Evolutionary conservation across 2,797 vertebrate genomes (phyloP), one percentile per base, ranked within the genome.

Genomic region (Sorex maritimensis): DNA sequence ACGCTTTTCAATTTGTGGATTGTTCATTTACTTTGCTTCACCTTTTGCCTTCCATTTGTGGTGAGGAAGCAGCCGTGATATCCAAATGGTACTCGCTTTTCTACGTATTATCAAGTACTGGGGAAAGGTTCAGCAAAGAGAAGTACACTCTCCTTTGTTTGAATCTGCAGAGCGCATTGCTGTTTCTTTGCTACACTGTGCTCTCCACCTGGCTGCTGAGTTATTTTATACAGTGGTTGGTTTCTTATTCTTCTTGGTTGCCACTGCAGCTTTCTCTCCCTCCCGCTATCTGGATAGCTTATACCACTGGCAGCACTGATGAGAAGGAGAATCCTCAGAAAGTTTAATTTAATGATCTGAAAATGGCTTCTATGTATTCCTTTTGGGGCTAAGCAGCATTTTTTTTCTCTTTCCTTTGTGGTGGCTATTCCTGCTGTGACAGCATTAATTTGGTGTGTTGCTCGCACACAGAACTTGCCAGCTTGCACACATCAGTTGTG

Each of bases 1-100:
- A n/a, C 0, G 11, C 79, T 72, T 85, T 89, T 73, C 75, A 82
- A 17, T 88, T 78, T 86, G 55, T 79, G 30, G 23, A 28, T 49
- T 68, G 52, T 77, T 92, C 67, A 77, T 91, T 93, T 80, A 75
- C 65, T 85, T 92, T 85, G 61, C 61, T 91, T 95, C 28, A 73
- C 65, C 65, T 85, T 92, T 58, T 2, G 89, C 13, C 15, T 80
- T 94, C 71, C 9, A 72, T 85, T 80, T 92, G 79, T 80, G 17
- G 34, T 77, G 19, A 93, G 38, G 63, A 84, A 81, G n/a, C 17
- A 88, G 68, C 85, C 80, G 12, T 23, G 46, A 38, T 71, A 78
- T 86, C 46, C 11, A 67, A 89, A 67, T 55, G 88, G 41, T 21
- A 79, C 30, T 91, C 26, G 6, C 38, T 52, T 92, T 93, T 86